These are phyloP conservation scores for Imbricaverruca yamaguchii DNA, from an alignment of 2,888 invertebrate species.

Conservation along the genomic window DNA sequence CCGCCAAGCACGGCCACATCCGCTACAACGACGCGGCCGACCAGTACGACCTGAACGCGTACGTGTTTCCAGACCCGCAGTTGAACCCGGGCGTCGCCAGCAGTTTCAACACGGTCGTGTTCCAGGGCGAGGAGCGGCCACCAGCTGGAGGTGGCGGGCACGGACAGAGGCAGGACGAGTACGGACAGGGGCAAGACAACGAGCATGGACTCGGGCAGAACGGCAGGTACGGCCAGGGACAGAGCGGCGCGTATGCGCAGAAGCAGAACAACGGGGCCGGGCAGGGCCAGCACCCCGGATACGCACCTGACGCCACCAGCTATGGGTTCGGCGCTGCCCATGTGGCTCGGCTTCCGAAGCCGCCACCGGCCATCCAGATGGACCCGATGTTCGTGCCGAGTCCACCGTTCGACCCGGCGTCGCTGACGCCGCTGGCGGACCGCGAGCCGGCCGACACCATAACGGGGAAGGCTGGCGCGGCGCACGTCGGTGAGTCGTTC, in stretches of 20 bases:
- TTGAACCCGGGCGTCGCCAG: not conserved
- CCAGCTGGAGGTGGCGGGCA: not conserved
- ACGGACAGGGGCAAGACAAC: no score
- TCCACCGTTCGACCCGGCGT: not conserved
- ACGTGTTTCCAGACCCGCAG: conserved; percentile 2
- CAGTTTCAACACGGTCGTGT: not conserved
- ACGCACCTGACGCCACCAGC: no score
- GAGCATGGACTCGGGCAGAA: no score
- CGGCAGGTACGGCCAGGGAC: no score
- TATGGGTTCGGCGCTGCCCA: no score
- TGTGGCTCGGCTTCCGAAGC: not conserved
- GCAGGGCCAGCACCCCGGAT: no score
- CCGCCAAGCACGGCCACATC: conserved; percentile 11
- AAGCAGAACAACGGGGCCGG: no score
- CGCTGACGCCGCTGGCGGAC: not conserved
- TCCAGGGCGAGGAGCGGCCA: not conserved
- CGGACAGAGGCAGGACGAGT: no score
- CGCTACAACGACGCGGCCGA: not conserved
- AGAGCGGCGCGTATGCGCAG: no score
- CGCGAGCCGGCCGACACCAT: not conserved
- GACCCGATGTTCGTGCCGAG: conserved; percentile 8
- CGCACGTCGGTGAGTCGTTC: not conserved
- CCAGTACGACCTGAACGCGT: conserved; percentile 6
- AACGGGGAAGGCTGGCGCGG: not conserved
- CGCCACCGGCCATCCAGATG: not conserved